Evolutionary conservation across 2,113 vertebrate species (phyloP).

Genomic region (Oreochromis tanganicae): DNA sequence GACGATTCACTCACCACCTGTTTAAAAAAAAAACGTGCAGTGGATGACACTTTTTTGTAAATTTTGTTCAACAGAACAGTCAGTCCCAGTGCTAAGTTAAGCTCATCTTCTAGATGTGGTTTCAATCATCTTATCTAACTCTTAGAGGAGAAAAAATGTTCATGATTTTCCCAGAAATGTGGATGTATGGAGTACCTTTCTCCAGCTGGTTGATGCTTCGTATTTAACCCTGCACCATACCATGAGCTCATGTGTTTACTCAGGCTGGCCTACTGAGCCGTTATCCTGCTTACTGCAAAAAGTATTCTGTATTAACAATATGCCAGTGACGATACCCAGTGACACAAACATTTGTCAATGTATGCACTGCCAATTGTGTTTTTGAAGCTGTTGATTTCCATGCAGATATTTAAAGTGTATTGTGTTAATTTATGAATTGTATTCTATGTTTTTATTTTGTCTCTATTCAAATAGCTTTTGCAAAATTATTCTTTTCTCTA

Average conservation of each 20-base stretch:
- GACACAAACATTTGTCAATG: not conserved
- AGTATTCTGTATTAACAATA: not conserved
- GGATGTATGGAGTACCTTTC: not conserved
- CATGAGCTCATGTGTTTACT: accelerated
- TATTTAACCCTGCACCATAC: not conserved
- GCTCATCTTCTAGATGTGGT: not conserved
- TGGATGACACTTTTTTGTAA: not conserved
- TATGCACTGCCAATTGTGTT: not conserved
- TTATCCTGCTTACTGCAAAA: not conserved
- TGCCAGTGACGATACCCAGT: not conserved
- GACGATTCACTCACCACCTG: not conserved
- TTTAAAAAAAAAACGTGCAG: not conserved
- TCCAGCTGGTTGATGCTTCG: not conserved
- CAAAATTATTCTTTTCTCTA: not conserved
- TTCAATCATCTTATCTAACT: not conserved
- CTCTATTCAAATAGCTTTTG: not conserved
- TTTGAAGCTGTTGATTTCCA: not conserved
- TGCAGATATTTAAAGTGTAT: not conserved
- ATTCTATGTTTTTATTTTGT: not conserved
- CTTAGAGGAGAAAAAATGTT: not conserved
- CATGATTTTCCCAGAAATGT: not conserved
- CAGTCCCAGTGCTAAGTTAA: not conserved
- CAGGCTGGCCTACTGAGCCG: not conserved
- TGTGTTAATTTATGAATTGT: not conserved
- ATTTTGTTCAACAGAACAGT: not conserved